These are phyloP conservation scores for Drosophila setifemur DNA, from an alignment of 1,140 invertebrate species.

Conservation along the genomic window DNA sequence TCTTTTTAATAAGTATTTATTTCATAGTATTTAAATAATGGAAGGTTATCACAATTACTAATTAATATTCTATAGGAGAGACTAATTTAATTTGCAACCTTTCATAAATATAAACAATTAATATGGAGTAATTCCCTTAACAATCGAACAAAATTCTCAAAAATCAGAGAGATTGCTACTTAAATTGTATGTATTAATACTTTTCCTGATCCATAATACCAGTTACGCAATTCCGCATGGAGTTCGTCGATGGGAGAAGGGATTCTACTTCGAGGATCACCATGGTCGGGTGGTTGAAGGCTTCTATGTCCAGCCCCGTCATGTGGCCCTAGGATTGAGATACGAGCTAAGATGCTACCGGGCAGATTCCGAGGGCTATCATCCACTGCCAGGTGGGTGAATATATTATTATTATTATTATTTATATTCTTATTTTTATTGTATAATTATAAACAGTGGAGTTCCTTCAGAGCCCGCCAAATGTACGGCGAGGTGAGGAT, in stretches of 20 bases:
- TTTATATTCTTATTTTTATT: not conserved
- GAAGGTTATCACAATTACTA: too few species aligned
- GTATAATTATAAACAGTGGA: too few species aligned
- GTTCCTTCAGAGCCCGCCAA: constrained; percentile 42
- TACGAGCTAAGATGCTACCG: constrained; percentile 66
- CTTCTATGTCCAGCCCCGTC: constrained; percentile 59
- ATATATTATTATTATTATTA: not conserved
- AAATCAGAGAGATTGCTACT: too few species aligned
- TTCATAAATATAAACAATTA: too few species aligned
- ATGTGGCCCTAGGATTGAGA: not conserved
- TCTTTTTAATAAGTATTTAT: not conserved
- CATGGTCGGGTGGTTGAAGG: constrained; percentile 55
- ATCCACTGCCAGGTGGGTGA: constrained; percentile 38
- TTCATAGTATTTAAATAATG: too few species aligned
- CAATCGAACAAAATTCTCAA: too few species aligned
- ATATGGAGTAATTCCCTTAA: too few species aligned
- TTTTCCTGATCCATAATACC: too few species aligned
- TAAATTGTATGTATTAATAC: not conserved
- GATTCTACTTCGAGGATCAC: constrained; percentile 29
- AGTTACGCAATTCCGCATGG: constrained; percentile 64
- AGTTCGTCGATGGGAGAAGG: constrained; percentile 64
- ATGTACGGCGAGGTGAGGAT: constrained; percentile 43
- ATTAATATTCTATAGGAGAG: too few species aligned
- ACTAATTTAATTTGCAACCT: too few species aligned
- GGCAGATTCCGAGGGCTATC: constrained; percentile 56